These are phyloP conservation scores for Ormyrus pomaceus DNA, from an alignment of 2,888 invertebrate genomes.

Conservation along the genomic window DNA sequence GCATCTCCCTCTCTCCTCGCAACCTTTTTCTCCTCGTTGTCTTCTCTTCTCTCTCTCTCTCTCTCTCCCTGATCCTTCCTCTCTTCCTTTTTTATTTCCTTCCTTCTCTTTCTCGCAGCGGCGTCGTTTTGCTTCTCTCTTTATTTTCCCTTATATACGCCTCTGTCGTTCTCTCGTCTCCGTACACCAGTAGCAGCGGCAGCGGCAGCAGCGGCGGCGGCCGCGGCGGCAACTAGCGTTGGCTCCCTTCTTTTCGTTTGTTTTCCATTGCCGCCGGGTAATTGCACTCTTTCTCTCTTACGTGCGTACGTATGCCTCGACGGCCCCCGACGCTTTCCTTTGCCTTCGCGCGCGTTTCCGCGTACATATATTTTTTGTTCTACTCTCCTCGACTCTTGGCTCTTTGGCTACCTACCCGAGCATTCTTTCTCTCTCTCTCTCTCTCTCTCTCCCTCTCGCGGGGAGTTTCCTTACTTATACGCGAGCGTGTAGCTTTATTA, in stretches of 20 bases:
- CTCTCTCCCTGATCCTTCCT: constrained; percentile 21
- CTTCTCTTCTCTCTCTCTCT: constrained; percentile 55
- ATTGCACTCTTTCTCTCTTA: constrained; percentile 68
- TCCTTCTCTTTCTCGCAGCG: constrained; percentile 32
- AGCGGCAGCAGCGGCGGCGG: constrained; percentile 7
- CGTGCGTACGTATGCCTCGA: constrained; percentile 42
- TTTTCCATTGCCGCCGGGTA: constrained; percentile 73
- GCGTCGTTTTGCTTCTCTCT: constrained; percentile 42
- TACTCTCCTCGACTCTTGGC: neutral
- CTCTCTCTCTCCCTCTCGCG: neutral
- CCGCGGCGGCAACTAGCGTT: neutral
- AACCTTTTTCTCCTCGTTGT: constrained; percentile 44
- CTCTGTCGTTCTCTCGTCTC: constrained; percentile 55
- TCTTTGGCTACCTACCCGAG: constrained; percentile 39
- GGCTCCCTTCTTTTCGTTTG: constrained; percentile 66
- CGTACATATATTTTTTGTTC: constrained; percentile 60
- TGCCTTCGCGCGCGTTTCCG: constrained; percentile 64
- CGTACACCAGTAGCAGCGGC: constrained; percentile 19
- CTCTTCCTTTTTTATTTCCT: constrained; percentile 32
- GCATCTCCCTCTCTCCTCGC: constrained; percentile 65
- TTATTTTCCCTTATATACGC: constrained; percentile 21
- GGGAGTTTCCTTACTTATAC: constrained; percentile 21
- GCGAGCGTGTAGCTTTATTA: neutral
- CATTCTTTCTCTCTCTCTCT: constrained; percentile 25
- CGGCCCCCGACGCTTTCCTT: constrained; percentile 66